Evolutionary conservation across 2,888 invertebrate species (phyloP).

Genomic region (Philereme transversata): DNA sequence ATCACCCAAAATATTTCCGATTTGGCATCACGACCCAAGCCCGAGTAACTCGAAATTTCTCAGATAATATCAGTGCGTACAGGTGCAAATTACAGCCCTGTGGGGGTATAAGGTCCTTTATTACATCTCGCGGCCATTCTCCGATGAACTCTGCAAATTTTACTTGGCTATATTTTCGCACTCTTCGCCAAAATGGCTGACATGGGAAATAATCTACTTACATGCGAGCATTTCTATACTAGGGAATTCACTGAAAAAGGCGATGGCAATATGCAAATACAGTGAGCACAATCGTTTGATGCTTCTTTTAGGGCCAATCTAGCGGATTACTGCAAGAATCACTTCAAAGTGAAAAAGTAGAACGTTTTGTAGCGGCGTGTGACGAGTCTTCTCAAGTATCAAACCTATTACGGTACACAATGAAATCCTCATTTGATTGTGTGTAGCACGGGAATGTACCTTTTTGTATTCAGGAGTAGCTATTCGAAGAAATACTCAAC

Average conservation of each 20-base stretch:
- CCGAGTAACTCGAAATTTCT: constrained; percentile 70
- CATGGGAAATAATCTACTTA: constrained; percentile 12
- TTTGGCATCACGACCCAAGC: constrained; percentile 43
- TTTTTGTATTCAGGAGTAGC: no score
- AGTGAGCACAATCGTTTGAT: background rate
- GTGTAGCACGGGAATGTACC: no score
- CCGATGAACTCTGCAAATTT: constrained; percentile 49
- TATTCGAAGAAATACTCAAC: no score
- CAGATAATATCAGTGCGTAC: constrained; percentile 75
- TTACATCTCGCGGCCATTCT: constrained; percentile 59
- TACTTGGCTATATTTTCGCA: constrained; percentile 27
- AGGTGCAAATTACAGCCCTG: constrained; percentile 77
- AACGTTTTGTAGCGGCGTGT: constrained; percentile 3
- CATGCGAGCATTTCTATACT: no score
- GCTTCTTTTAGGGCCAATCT: no score
- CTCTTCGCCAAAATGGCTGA: constrained; percentile 42
- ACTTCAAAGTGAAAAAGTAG: constrained; percentile 19
- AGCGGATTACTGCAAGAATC: background rate
- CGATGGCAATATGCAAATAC: background rate
- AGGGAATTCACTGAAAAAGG: background rate
- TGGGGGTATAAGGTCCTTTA: constrained; percentile 65
- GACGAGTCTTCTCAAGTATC: no score
- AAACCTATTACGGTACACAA: no score
- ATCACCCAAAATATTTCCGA: constrained; percentile 38
- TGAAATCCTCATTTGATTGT: no score